phyloP scores from a whole-genome alignment of 2,888 invertebrate species.

The Ferrisia virgata region DNA sequence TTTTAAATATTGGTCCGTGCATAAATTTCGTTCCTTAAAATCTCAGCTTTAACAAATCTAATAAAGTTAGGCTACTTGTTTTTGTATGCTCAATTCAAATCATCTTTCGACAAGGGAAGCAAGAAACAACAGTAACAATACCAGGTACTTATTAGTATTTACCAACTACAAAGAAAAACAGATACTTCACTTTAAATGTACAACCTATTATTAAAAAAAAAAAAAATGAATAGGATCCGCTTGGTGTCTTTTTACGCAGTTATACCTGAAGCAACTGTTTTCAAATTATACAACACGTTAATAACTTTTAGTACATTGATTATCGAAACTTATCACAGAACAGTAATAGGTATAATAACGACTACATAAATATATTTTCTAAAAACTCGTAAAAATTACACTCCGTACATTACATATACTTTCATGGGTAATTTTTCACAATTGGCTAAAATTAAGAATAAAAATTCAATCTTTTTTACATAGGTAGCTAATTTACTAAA shows the following conservation, averaged over 20 bases:
- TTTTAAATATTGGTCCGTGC: too few species aligned
- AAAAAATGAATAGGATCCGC: not conserved
- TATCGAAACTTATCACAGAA: conserved; percentile 32
- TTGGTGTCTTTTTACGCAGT: not conserved
- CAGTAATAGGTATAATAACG: not conserved
- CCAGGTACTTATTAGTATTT: too few species aligned
- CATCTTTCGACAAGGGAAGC: too few species aligned
- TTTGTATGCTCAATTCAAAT: too few species aligned
- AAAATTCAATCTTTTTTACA: not conserved
- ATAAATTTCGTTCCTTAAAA: too few species aligned
- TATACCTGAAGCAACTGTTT: not conserved
- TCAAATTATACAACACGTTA: not conserved
- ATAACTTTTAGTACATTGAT: not conserved
- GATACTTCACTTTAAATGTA: too few species aligned
- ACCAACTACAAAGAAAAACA: too few species aligned
- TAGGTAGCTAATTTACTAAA: not conserved
- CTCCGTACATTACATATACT: not conserved
- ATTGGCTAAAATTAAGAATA: not conserved
- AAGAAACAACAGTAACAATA: too few species aligned
- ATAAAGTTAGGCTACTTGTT: too few species aligned
- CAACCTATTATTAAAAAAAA: too few species aligned
- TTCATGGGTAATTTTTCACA: not conserved
- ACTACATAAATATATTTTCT: not conserved
- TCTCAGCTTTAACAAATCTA: too few species aligned
- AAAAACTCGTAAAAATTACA: not conserved